Base-by-base conservation (phyloP, 2,113 vertebrate genomes). In the Gorsachius goisagi region DNA sequence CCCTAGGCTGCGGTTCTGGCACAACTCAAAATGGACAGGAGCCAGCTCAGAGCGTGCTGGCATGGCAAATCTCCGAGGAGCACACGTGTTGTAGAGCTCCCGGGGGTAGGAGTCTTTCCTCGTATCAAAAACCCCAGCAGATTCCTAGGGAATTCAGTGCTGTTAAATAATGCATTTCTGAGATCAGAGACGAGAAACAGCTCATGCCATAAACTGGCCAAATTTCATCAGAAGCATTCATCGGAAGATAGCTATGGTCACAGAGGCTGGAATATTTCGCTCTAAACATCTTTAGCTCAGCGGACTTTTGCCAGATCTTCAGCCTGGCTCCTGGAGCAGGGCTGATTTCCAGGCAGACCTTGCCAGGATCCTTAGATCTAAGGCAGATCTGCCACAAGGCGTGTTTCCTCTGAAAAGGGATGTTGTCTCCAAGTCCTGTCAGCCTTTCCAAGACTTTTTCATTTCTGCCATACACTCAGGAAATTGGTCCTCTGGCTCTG, bases 61-160 rank as follows among this genome's bases (percentile, higher is more conserved):
- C 19, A 18, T 9, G 23, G 45, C 12, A n/a, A 49, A 76, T 41
- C 49, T 35, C 56, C 1, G 14, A 73, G 78, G 12, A 68, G 19
- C 4, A 62, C 11, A 3, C 12, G 49, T 2, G 1, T 13, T 5
- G 3, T 2, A 22, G 21, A 0, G 2, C 27, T 68, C 14, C 0
- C 0, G 2, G 6, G 22, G 9, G 2, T 15, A 33, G 10, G 28
- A 50, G 17, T 15, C 55, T 59, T 67, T 66, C 28, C 28, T 79
- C 7, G 0, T 30, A 35, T 69, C 37, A 53, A 53, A 82, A 64
- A 3, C 5, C 8, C 27, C 0, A 0, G 5, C 14, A 24, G 28
- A 32, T 60, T 90, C 67, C 87, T 52, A 75, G 56, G 44, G 72
- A 88, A 33, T 77, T 52, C 33, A 45, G 0, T 35, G 28, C 14